Percentiles rank a stretch among this genome's conserved stretches.
Conservation (phyloP, 2,888 invertebrate species). For the Thera obeliscata region DNA sequence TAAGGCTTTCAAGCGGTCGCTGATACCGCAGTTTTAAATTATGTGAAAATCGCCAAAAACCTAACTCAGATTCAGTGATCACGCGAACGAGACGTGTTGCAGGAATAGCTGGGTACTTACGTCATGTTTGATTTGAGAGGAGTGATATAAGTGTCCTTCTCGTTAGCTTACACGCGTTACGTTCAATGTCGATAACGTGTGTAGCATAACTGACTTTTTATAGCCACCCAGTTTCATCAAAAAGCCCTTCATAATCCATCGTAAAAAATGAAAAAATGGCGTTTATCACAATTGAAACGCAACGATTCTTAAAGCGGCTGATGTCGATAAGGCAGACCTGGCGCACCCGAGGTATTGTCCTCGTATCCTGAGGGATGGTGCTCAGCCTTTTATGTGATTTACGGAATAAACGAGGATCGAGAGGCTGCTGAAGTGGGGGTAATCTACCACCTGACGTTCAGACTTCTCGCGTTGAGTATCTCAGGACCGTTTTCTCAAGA, state of each 20-base stretch:
- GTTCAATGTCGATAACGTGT: neutral
- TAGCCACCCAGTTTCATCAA: neutral
- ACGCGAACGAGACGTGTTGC: no score
- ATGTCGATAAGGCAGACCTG: constrained; percentile 44
- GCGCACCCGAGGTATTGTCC: constrained; percentile 26
- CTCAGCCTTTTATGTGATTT: constrained; percentile 60
- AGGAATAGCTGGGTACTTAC: no score
- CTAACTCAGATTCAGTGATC: no score
- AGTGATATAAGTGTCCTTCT: neutral
- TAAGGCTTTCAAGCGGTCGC: no score
- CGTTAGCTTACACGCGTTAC: neutral
- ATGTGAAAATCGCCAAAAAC: no score
- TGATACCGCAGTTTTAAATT: no score
- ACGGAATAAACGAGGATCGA: constrained; percentile 54
- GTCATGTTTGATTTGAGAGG: no score
- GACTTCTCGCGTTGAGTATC: neutral
- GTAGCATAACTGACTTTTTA: neutral
- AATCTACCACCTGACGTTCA: constrained; percentile 1
- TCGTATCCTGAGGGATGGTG: constrained; percentile 15
- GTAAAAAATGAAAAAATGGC: constrained; percentile 60
- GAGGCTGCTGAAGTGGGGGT: constrained; percentile 33
- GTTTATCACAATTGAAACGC: constrained; percentile 54
- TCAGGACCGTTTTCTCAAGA: neutral
- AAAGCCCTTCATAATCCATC: constrained; percentile 40
- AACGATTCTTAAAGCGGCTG: constrained; percentile 41